These are phyloP conservation scores for Crepidodera aurea DNA, from an alignment of 2,888 invertebrate species.

Conservation along the genomic window DNA sequence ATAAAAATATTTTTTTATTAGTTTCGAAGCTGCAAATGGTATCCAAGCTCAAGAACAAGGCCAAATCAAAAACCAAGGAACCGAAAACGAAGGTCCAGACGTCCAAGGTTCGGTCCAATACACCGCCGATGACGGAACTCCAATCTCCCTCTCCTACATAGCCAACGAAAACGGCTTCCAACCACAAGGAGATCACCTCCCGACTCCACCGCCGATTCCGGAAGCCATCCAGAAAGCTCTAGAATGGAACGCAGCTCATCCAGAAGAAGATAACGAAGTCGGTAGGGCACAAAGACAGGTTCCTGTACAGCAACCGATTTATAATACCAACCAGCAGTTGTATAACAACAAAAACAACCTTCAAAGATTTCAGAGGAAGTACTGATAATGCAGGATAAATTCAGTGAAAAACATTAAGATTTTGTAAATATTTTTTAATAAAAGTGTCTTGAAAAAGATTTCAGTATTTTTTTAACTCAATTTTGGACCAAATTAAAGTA, in stretches of 20 bases:
- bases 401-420: background rate
- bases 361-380: constrained; percentile 5
- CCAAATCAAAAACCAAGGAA: constrained; percentile 58
- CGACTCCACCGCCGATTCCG: constrained; percentile 82
- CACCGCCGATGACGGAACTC: constrained; percentile 72
- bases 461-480: too few species aligned
- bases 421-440: background rate
- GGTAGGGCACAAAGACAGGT: constrained; percentile 3
- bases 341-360: background rate
- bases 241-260: constrained; percentile 69
- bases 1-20: too few species aligned
- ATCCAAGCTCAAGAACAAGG: constrained; percentile 73
- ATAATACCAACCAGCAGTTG: background rate
- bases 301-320: background rate
- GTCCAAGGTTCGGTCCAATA: constrained; percentile 73
- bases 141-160: constrained; percentile 69
- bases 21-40: constrained; percentile 79
- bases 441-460: too few species aligned
- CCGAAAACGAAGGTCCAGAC: constrained; percentile 59
- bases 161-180: constrained; percentile 78
- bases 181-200: constrained; percentile 76
- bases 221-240: constrained; percentile 75
- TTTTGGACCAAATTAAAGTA: too few species aligned
- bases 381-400: background rate
- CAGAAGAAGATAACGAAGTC: constrained; percentile 53